phyloP scores from a whole-genome alignment of 2,113 vertebrate genomes.

The Lepus europaeus region DNA sequence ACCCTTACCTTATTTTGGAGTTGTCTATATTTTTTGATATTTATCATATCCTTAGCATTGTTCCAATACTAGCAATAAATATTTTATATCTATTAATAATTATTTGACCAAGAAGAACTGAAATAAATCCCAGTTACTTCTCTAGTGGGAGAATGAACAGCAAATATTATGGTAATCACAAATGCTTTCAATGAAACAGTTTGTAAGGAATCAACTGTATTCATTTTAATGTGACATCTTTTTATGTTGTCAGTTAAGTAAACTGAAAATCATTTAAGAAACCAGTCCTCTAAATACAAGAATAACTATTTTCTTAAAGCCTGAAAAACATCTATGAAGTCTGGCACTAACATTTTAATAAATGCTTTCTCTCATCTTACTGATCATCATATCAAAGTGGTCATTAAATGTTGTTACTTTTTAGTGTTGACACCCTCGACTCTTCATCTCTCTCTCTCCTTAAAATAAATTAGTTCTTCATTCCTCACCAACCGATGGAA shows the following conservation, averaged over 20 bases:
- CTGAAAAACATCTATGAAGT: background rate
- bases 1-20: background rate
- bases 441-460: conserved; percentile 86
- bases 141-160: conserved; percentile 2
- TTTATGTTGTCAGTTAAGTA: conserved; percentile 40
- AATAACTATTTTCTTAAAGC: conserved; percentile 69
- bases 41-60: background rate
- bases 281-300: conserved; percentile 32
- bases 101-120: conserved; percentile 64
- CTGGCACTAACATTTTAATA: conserved; percentile 59
- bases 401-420: conserved; percentile 76
- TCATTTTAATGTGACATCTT: background rate
- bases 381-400: conserved; percentile 80
- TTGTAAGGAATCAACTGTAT: background rate
- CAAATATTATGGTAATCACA: conserved; percentile 30
- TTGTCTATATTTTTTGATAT: background rate
- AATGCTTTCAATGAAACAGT: conserved; percentile 54
- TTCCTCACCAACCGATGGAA: conserved; percentile 78
- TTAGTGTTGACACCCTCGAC: conserved; percentile 79
- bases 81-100: conserved; percentile 63
- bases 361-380: conserved; percentile 70
- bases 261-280: conserved; percentile 58
- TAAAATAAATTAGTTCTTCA: conserved; percentile 78
- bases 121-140: conserved; percentile 57
- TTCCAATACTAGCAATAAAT: conserved; percentile 17